phyloP scores from a whole-genome alignment of 2,888 invertebrate genomes.

The Thecocarcelia acutangulata region DNA sequence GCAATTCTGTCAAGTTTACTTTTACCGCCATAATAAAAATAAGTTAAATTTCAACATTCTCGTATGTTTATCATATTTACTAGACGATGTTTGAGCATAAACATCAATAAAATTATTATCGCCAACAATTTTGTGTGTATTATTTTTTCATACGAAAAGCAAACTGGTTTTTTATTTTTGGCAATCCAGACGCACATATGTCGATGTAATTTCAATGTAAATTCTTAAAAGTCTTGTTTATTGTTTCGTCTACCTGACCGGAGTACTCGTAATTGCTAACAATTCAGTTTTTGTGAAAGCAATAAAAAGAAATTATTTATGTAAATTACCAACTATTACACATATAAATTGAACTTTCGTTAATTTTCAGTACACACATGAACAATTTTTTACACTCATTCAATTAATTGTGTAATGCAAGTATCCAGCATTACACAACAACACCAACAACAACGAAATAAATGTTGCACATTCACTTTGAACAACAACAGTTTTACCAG shows the following conservation, averaged over 20 bases:
- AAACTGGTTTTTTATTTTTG: not conserved
- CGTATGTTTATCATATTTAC: no score
- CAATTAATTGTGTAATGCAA: constrained; percentile 12
- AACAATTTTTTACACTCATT: constrained; percentile 36
- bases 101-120: no score
- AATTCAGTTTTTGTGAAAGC: not conserved
- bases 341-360: constrained; percentile 58
- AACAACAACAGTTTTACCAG: constrained; percentile 6
- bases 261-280: constrained; percentile 53
- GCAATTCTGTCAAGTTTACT: no score
- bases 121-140: no score
- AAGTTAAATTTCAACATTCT: no score
- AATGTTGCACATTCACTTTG: constrained; percentile 31
- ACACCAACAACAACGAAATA: constrained; percentile 1
- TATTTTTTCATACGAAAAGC: no score
- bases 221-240: not conserved
- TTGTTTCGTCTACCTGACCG: constrained; percentile 35
- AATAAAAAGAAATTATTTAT: constrained; percentile 42
- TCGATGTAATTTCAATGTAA: not conserved
- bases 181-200: not conserved
- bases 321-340: constrained; percentile 45
- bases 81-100: no score
- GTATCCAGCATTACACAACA: constrained; percentile 8
- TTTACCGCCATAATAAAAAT: no score
- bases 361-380: constrained; percentile 51